A percentile compares a stretch with the other conserved stretches of the same genome.
phyloP scores from a whole-genome alignment of 1,140 invertebrate species.

The Brevipalpus yothersi region DNA sequence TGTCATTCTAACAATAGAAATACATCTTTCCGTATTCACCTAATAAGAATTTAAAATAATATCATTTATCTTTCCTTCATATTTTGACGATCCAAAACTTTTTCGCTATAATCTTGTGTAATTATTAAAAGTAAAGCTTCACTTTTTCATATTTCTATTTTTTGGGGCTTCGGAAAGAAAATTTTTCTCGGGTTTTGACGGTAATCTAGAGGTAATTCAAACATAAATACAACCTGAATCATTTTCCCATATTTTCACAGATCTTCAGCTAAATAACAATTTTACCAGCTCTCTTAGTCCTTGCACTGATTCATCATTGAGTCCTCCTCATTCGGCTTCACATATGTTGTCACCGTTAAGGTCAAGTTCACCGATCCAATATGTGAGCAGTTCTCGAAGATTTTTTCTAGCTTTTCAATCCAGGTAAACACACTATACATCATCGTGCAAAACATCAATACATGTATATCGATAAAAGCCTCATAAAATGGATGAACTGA shows the following conservation, averaged over 20 bases:
- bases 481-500: slow-evolving; percentile 79
- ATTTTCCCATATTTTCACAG: neutral
- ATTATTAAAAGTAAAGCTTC: neutral
- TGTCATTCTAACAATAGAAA: no score
- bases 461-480: slow-evolving; percentile 90
- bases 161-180: neutral
- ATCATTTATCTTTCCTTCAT: no score
- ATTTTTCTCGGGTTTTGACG: no score
- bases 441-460: slow-evolving; percentile 74
- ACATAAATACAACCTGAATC: no score
- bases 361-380: neutral
- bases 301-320: neutral
- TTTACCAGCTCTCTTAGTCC: neutral
- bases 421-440: neutral
- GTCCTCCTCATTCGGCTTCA: neutral
- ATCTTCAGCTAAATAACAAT: neutral
- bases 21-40: no score
- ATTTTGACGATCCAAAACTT: neutral
- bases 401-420: no score
- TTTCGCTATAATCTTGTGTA: neutral
- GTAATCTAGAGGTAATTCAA: no score
- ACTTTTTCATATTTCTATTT: neutral
- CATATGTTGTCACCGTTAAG: neutral
- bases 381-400: neutral
- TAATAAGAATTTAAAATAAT: no score